Conservation (phyloP, 2,797 vertebrate genomes). For the Tympanoctomys barrerae region DNA sequence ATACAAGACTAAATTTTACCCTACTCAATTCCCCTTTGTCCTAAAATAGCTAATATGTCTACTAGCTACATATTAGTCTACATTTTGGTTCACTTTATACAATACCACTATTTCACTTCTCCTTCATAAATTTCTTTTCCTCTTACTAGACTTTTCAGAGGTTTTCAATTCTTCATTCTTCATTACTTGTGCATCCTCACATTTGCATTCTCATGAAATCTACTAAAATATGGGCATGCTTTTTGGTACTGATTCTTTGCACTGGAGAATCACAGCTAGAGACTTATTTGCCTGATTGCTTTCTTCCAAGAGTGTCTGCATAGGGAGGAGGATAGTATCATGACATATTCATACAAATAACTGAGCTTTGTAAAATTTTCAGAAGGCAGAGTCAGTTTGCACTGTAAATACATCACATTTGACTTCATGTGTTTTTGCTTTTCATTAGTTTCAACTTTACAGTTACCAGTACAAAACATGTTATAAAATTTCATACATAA, state of each 20-base stretch:
- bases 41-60: neutral
- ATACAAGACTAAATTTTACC: neutral
- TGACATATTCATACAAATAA: neutral
- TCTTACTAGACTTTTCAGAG: neutral
- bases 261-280: neutral
- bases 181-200: neutral
- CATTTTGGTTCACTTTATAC: neutral
- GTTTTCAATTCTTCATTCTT: neutral
- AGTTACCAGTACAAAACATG: neutral
- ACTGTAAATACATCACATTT: neutral
- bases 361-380: conserved; percentile 5
- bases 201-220: neutral
- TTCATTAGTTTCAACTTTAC: neutral
- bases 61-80: neutral
- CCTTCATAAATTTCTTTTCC: neutral
- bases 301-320: neutral
- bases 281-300: neutral
- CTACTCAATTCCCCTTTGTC: neutral
- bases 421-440: neutral
- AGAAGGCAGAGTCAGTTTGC: neutral
- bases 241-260: neutral
- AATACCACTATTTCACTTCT: neutral
- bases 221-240: neutral
- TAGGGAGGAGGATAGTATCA: neutral
- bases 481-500: neutral